Percentiles rank a stretch among this genome's conserved stretches.
These are phyloP conservation scores for Augiades crinisus DNA, from an alignment of 2,888 invertebrate genomes.

Conservation along the genomic window DNA sequence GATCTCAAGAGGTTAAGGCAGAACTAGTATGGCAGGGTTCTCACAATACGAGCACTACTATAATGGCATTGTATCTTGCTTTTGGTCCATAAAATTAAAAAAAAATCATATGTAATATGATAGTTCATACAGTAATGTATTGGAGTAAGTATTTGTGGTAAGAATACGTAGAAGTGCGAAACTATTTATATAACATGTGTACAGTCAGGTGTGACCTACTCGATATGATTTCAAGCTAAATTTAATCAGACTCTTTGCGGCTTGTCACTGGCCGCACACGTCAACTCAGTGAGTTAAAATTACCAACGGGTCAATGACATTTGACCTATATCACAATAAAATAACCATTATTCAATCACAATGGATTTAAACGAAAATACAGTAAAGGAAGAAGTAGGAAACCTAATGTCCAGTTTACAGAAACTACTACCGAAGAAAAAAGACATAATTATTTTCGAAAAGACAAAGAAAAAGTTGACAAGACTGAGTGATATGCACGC, in stretches of 20 bases:
- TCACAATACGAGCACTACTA: too few relatives aligned
- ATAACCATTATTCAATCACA: slow-evolving; percentile 39
- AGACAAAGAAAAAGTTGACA: slow-evolving; percentile 46
- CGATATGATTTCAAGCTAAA: slow-evolving; percentile 30
- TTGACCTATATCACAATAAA: slow-evolving; percentile 52
- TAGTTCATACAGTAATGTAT: too few relatives aligned
- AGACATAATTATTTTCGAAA: slow-evolving; percentile 50
- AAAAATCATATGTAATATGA: too few relatives aligned
- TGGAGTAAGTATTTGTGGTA: slow-evolving; percentile 22
- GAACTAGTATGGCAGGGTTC: too few relatives aligned
- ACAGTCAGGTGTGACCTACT: slow-evolving; percentile 23
- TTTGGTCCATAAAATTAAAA: too few relatives aligned
- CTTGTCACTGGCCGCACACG: slow-evolving; percentile 57
- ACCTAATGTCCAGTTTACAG: slow-evolving; percentile 59
- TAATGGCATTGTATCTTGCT: background rate
- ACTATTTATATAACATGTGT: slow-evolving; percentile 26
- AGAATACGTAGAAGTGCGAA: slow-evolving; percentile 20
- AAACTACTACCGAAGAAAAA: slow-evolving; percentile 67
- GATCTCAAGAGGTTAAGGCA: too few relatives aligned
- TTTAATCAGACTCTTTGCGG: slow-evolving; percentile 55
- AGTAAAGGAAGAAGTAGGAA: slow-evolving; percentile 65
- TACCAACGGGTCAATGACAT: slow-evolving; percentile 70
- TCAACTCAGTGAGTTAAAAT: slow-evolving; percentile 56
- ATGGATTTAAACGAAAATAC: slow-evolving; percentile 70
- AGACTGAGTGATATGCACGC: slow-evolving; percentile 61